phyloP scores from a whole-genome alignment of 1,140 invertebrate species.

The Antheraea mylitta region DNA sequence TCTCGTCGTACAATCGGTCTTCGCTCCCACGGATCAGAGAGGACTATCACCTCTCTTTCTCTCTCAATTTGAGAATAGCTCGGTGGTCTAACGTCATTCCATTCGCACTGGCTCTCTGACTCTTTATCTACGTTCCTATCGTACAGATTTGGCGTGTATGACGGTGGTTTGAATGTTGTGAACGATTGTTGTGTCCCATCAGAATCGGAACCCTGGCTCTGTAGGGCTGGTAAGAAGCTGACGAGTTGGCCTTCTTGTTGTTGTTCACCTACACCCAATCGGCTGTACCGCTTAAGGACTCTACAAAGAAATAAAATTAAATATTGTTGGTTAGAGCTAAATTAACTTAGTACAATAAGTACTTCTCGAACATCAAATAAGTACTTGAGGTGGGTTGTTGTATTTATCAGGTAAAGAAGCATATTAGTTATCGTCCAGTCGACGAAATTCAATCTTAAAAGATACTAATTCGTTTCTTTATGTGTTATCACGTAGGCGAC shows the following conservation, averaged over 20 bases:
- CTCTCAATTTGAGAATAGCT: constrained; percentile 70
- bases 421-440: too few species aligned
- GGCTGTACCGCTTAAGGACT: constrained; percentile 84
- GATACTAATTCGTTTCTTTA: too few species aligned
- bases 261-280: constrained; percentile 77
- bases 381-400: too few species aligned
- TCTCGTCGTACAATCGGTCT: constrained; percentile 70
- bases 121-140: constrained; percentile 64
- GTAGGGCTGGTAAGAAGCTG: constrained; percentile 82
- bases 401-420: too few species aligned
- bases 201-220: constrained; percentile 61
- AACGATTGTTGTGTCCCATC: constrained; percentile 70
- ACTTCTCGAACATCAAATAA: too few species aligned
- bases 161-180: constrained; percentile 80
- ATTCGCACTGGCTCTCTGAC: constrained; percentile 51
- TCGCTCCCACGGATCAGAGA: constrained; percentile 78
- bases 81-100: constrained; percentile 78
- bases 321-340: too few species aligned
- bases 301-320: constrained; percentile 37
- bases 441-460: too few species aligned
- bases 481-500: too few species aligned
- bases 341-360: too few species aligned
- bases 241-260: constrained; percentile 81
- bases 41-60: constrained; percentile 61
- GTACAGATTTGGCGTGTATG: constrained; percentile 68